Evolutionary conservation across 1,140 invertebrate species (phyloP), one percentile per base, ranked within the genome.

Genomic region (Heliconius nattereri): DNA sequence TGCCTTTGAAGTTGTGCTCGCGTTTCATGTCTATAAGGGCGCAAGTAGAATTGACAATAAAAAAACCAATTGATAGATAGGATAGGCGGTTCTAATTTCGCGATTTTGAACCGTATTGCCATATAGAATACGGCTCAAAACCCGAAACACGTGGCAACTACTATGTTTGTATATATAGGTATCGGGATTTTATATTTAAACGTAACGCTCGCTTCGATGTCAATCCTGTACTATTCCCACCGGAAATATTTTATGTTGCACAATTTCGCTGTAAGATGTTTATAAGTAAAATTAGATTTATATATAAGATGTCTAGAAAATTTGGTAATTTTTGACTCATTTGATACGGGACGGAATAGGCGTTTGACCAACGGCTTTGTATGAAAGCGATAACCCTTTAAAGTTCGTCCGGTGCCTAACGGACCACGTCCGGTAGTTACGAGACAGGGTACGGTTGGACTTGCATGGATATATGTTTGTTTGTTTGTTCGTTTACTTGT

Each of bases 1-100:
- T 89, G 85, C 85, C 86, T 85, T 82, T 83, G 73, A 84, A 75
- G 83, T 85, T 85, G 84, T 84, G 83, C 83, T 84, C 82, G 23
- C 73, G 80, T 78, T 66, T 66, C 82, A 74, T 75, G 72, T 81
- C 73, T 79, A 74, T 81, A 80, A 80, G 75, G 72, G 78, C 73
- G 79, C 79, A 78, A 75, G 75, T 86, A 86, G 86, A 86, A 77
- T 84, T 85, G 87, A 89, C 87, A 89, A 89, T 89, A 89, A 84
- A 52, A 84, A 76, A 75, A 66, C 29, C 29, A 9, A 66, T 66
- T 66, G 23, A 73, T 81, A 79, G 71, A 70, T 80, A 77, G 73
- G 66, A 9, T 66, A 66, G 60, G 60, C 11, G 23, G 60, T 66
- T 16, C n/a, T 66, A 9, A 20, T 60, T 60, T 60, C 20, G 78